Percentiles rank a stretch among this genome's conserved stretches.
phyloP scores from a whole-genome alignment of 2,888 invertebrate genomes.

The Antitype chi region DNA sequence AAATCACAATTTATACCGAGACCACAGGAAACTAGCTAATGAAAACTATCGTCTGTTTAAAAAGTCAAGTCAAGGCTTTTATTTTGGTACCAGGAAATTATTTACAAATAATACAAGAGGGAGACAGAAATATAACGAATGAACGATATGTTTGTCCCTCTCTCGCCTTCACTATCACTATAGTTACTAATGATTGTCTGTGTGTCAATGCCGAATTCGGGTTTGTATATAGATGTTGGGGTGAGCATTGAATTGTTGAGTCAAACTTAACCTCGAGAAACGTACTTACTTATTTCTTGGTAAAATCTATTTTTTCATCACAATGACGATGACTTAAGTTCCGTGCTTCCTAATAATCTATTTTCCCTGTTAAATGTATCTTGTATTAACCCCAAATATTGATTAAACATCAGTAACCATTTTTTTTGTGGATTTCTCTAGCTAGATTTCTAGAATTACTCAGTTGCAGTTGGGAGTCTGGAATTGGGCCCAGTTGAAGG shows the following conservation, averaged over 20 bases:
- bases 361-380: not conserved
- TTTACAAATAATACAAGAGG: constrained; percentile 39
- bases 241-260: constrained; percentile 32
- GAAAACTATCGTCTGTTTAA: constrained; percentile 27
- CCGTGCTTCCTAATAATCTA: not conserved
- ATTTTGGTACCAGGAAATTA: constrained; percentile 56
- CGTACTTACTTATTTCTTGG: not conserved
- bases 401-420: not conserved
- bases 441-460: not conserved
- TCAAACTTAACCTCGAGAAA: constrained; percentile 25
- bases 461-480: not conserved
- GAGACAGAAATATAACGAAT: constrained; percentile 35
- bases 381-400: not conserved
- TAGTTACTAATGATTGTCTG: constrained; percentile 38
- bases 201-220: constrained; percentile 53
- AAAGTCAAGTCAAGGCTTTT: constrained; percentile 55
- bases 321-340: not conserved
- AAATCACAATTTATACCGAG: not conserved
- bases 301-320: not conserved
- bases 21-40: constrained; percentile 19
- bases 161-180: constrained; percentile 44
- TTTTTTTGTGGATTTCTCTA: not conserved
- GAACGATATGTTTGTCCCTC: constrained; percentile 39
- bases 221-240: constrained; percentile 37
- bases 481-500: not conserved